These are phyloP conservation scores for Genyomyrus donnyi DNA, from an alignment of 2,113 vertebrate species.

Conservation along the genomic window DNA sequence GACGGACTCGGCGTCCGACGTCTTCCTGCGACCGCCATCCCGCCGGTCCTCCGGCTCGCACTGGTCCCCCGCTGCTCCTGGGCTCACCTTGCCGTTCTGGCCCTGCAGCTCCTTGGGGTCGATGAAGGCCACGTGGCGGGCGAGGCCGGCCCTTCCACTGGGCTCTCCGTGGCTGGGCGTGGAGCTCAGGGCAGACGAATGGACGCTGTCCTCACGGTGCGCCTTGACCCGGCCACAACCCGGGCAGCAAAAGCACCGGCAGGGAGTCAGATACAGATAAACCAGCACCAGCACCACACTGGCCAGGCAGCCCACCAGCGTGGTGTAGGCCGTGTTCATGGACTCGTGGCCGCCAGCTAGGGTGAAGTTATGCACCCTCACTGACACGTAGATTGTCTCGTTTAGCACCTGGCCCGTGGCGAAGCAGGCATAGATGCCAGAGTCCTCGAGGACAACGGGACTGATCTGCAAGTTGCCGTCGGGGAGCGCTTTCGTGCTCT, in stretches of 20 bases:
- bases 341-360: conserved; percentile 66
- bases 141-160: conserved; percentile 56
- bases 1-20: conserved; percentile 89
- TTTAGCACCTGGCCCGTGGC: conserved; percentile 75
- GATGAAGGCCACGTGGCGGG: conserved; percentile 70
- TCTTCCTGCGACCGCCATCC: conserved; percentile 73
- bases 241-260: conserved; percentile 82
- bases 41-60: conserved; percentile 54
- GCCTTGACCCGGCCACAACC: conserved; percentile 58
- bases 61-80: conserved; percentile 56
- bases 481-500: conserved; percentile 53
- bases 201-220: conserved; percentile 83
- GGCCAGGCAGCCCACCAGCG: conserved; percentile 86
- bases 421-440: conserved; percentile 81
- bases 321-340: conserved; percentile 93
- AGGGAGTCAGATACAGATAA: conserved; percentile 93
- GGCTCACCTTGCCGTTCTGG: conserved; percentile 85
- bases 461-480: conserved; percentile 73
- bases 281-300: conserved; percentile 92
- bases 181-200: conserved; percentile 88
- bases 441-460: conserved; percentile 65
- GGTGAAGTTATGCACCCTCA: conserved; percentile 87
- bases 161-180: conserved; percentile 78
- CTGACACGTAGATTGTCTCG: conserved; percentile 85
- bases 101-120: conserved; percentile 67